Conservation (phyloP, 2,113 vertebrate genomes). For the Acanthisitta chloris region DNA sequence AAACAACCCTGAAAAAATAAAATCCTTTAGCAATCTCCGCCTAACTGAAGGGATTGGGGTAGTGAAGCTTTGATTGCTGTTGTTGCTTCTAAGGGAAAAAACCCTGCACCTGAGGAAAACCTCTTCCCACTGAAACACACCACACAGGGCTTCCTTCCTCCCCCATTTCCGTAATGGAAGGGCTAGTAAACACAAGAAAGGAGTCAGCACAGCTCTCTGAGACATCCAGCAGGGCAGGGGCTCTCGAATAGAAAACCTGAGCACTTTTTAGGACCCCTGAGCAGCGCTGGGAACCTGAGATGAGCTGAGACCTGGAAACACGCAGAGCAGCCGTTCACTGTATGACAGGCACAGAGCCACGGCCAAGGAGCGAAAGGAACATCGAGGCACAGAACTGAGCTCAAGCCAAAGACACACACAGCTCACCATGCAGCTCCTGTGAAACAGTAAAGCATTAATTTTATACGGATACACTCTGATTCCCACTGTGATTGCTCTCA, state of each 20-base stretch:
- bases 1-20: neutral
- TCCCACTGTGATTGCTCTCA: neutral
- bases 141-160: neutral
- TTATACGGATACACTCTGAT: neutral
- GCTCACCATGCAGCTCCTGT: neutral
- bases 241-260: neutral
- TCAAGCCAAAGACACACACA: neutral
- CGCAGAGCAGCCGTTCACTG: neutral
- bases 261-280: neutral
- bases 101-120: neutral
- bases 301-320: neutral
- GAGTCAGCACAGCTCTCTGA: neutral
- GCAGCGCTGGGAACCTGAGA: fast-evolving
- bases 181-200: fast-evolving
- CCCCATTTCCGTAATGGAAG: fast-evolving
- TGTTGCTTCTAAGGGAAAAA: neutral
- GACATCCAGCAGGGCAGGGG: neutral
- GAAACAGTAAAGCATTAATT: neutral
- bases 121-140: neutral
- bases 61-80: neutral
- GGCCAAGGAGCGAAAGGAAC: neutral
- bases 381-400: neutral
- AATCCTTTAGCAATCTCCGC: neutral
- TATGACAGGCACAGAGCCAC: fast-evolving
- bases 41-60: neutral